Base-by-base conservation (phyloP, 2,888 invertebrate species). In the Nomada fucata region DNA sequence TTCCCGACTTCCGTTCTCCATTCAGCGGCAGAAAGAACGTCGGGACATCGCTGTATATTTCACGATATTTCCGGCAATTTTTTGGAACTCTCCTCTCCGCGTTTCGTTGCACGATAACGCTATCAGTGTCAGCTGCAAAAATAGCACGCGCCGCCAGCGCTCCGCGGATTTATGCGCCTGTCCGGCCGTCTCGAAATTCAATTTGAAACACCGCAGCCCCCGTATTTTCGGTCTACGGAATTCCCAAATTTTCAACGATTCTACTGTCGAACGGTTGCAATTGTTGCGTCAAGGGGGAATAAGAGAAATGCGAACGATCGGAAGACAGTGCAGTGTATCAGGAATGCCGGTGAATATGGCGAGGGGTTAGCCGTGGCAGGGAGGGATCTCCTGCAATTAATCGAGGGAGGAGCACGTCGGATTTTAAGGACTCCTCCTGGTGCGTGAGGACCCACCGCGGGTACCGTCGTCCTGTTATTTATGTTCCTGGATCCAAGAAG, bases 401-500 rank as follows among this genome's bases (percentile, higher is more conserved):
- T 86, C 87, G 86, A 86, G 85, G 87, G 87, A 87, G 87, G 86
- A 84, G 86, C 85, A 79, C 85, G 85, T 84, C 79, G 87, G 87
- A 86, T 86, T 86, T 86, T 78, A 85, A 77, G 87, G 85, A 82
- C 74, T 86, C 82, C 87, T 87, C 85, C 82, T 79, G 87, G 82
- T 82, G 87, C 84, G 76, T 64, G 84, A 82, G 85, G 82, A 84
- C 87, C 86, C 79, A 80, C 86, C 86, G 86, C 83, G 83, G 79
- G 85, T 87, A 79, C 83, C 86, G 86, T 87, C 88, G 86, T 84
- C 76, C 78, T 47, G 86, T 89, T 89, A 91, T 91, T 91, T 91
- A 91, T 91, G 89, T 86, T 89, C 79, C 83, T 76, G 88, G 81
- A 85, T 86, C 79, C 86, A 73, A 71, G 86, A 79, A 86, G 85